Base-by-base conservation (phyloP, 2,113 vertebrate genomes). In the Gopherus evgoodei region DNA sequence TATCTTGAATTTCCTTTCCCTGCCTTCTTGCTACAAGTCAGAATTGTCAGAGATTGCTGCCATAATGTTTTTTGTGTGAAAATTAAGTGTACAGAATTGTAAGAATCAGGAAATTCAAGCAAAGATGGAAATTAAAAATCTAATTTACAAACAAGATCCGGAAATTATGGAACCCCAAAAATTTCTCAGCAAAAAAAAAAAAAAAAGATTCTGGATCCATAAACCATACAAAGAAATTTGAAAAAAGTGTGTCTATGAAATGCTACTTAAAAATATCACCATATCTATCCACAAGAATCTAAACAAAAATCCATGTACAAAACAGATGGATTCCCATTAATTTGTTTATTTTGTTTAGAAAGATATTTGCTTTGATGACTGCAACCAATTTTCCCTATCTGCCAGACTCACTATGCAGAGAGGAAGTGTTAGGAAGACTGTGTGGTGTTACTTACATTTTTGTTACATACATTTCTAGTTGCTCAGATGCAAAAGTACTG, bases 1-100 rank as follows among this genome's bases (percentile, higher is more conserved):
- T 56, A 62, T 9, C 11, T 42, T 78, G 87, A 17, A 12, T 57
- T 69, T 53, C 83, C 44, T 29, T 93, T 65, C 44, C 22, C 86
- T 0, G 0, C 53, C 56, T 75, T 89, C 1, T 90, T 89, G 91
- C 72, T 83, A 44, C 9, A 29, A 83, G 9, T 53, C 87, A 50
- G 72, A 78, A 90, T 96, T 88, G 54, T 56, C 6, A 59, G 13
- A 91, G 91, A 42, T 80, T 57, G 57, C 87, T 87, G 52, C 35
- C 56, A 29, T 62, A 52, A 75, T 14, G 1, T 83, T 25, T 62
- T 62, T 44, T 62, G 57, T 54, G 57, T 81, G 17, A 2, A 53
- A 72, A 85, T 93, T 80, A 49, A 50, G 38, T 56, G 24, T 85
- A 25, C 83, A 81, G 53, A 96, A 96, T 85, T 91, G 87, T 89